Conservation (phyloP, 2,797 vertebrate genomes). For the Notolepis coatsorum region DNA sequence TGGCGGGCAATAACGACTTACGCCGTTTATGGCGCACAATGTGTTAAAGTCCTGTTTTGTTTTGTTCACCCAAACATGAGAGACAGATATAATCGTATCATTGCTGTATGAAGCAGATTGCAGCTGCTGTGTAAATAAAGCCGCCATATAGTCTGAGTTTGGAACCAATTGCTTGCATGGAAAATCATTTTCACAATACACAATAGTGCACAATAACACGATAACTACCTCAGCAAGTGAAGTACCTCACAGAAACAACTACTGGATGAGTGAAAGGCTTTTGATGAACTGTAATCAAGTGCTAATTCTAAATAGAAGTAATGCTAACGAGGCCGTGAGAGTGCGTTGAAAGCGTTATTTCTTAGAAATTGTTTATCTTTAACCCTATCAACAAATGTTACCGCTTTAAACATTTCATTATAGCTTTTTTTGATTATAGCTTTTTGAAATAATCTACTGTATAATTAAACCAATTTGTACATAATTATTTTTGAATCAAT, state of each 20-base stretch:
- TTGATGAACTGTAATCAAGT: neutral
- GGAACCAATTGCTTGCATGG: neutral
- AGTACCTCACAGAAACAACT: neutral
- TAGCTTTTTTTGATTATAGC: slow-evolving; percentile 24
- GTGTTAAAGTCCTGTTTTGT: too few relatives aligned
- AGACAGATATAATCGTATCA: neutral
- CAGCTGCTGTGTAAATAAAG: neutral
- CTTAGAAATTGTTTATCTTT: slow-evolving; percentile 3
- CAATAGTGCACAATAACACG: neutral
- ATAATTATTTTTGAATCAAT: slow-evolving; percentile 16
- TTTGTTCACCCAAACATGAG: neutral
- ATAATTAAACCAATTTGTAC: slow-evolving; percentile 30
- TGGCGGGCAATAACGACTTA: too few relatives aligned
- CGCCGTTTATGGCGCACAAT: too few relatives aligned
- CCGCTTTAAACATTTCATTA: neutral
- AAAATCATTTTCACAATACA: neutral
- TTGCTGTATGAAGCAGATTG: neutral
- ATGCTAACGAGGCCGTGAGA: neutral
- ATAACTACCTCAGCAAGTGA: slow-evolving; percentile 44
- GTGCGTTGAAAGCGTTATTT: slow-evolving; percentile 3
- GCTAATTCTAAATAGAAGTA: neutral
- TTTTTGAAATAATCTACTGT: slow-evolving; percentile 8
- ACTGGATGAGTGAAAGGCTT: neutral
- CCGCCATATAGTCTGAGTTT: neutral
- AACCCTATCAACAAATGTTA: slow-evolving; percentile 8